Base-by-base conservation (phyloP, 2,888 invertebrate species). In the Chymomyza procnemis region DNA sequence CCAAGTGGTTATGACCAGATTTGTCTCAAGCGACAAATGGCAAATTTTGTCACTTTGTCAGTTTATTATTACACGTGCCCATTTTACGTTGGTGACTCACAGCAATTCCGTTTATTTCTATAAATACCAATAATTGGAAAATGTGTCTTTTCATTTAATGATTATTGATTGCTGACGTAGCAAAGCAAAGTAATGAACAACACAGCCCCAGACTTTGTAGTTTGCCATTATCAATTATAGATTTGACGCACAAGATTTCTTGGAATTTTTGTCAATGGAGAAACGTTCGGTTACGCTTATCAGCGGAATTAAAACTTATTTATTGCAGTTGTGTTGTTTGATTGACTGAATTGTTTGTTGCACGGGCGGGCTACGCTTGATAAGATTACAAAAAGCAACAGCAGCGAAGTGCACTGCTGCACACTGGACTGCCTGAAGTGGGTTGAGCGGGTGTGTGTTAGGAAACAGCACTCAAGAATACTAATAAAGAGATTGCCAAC, bases 151-250 rank as follows among this genome's bases (percentile, higher is more conserved):
- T 55, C 59, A 62, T 68, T 60, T 70, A 71, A 80, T 80, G 69
- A 67, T 71, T 79, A 79, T 80, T 80, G 80, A 85, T 80, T 82
- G 68, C 64, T 74, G 67, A 80, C 68, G 78, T 69, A 58, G 58
- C 63, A 64, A 55, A 65, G 64, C 26, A 26, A 26, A 26, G 26
- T 8, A 26, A 30, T 30, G 30, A 3, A 41, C 34, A 41, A 12
- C 34, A 26, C 26, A 26, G 6, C 6, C 26, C 26, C 52, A 47
- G 26, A 59, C 56, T 67, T 67, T 61, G 22, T 48, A 21, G 48
- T 57, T n/a, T 55, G 52, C 63, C 63, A 41, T 67, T 74, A 62
- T 69, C 61, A 74, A 79, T 50, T 18, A n/a, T 16, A 19, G 50
- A 19, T 19, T 18, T 50, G 14, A 19, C 50, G 19, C 0, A 18